Evolutionary conservation across 2,113 vertebrate species (phyloP).

Genomic region (Nycticorax nycticorax): DNA sequence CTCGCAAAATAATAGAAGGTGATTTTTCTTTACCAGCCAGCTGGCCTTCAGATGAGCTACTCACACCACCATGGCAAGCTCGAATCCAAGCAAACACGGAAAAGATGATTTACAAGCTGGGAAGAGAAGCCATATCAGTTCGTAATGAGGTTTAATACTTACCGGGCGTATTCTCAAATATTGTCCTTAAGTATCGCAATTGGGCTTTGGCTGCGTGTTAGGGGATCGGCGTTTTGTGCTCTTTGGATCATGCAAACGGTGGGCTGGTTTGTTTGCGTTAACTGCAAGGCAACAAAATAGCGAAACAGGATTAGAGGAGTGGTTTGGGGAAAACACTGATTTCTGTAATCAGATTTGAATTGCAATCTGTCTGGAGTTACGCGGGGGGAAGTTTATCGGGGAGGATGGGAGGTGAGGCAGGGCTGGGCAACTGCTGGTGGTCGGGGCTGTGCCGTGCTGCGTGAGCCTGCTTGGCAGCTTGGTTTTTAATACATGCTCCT

Average conservation of each 20-base stretch:
- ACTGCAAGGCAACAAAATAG: not conserved
- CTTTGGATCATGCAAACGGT: not conserved
- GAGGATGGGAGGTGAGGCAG: not conserved
- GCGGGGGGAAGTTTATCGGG: not conserved
- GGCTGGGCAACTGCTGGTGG: not conserved
- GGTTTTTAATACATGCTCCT: not conserved
- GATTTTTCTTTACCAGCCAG: slow-evolving; percentile 54
- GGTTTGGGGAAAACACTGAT: slow-evolving; percentile 21
- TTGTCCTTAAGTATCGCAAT: not conserved
- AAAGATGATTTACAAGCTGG: slow-evolving; percentile 24
- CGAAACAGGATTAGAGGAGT: slow-evolving; percentile 14
- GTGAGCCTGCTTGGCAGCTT: not conserved
- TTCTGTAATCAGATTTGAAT: slow-evolving; percentile 7
- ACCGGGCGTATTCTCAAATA: not conserved
- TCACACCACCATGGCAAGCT: not conserved
- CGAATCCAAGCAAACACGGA: slow-evolving; percentile 13
- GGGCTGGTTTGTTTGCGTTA: not conserved
- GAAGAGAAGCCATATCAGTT: not conserved
- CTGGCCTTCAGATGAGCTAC: slow-evolving; percentile 51
- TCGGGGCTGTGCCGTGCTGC: not conserved
- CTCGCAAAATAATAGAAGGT: slow-evolving; percentile 41
- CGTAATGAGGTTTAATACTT: not conserved
- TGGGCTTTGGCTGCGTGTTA: not conserved
- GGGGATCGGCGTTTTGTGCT: not conserved
- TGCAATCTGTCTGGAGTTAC: slow-evolving; percentile 24